Percentiles rank a stretch among this genome's conserved stretches.
Conservation (phyloP, 2,888 invertebrate genomes). For the Ligdia adustata region DNA sequence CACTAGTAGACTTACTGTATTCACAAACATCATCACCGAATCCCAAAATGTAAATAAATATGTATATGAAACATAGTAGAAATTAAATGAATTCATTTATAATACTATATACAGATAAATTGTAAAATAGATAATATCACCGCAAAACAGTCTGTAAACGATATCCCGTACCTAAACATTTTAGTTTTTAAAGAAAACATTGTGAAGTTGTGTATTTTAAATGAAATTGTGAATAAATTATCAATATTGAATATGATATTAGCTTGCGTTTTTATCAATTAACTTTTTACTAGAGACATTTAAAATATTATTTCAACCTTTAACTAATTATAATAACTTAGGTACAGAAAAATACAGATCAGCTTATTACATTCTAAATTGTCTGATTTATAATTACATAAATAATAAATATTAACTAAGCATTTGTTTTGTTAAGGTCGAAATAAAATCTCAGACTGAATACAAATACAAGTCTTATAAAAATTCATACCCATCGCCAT, state of each 20-base stretch:
- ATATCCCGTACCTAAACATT: conserved; percentile 81
- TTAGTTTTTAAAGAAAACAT: conserved; percentile 81
- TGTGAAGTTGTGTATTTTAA: conserved; percentile 84
- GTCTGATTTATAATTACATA: too few relatives aligned
- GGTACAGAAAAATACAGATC: too few relatives aligned
- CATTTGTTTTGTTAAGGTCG: background rate
- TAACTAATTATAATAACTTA: too few relatives aligned
- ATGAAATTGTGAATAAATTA: conserved; percentile 84
- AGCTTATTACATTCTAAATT: too few relatives aligned
- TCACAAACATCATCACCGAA: conserved; percentile 55
- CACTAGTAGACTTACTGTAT: conserved; percentile 36
- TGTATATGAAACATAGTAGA: conserved; percentile 75
- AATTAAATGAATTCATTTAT: conserved; percentile 45
- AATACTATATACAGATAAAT: conserved; percentile 60
- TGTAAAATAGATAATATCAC: conserved; percentile 72
- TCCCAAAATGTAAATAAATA: conserved; percentile 72
- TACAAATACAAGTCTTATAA: conserved; percentile 20
- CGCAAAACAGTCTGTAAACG: conserved; percentile 70
- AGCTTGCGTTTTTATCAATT: conserved; percentile 51
- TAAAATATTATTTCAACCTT: too few relatives aligned
- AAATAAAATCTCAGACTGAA: conserved; percentile 1
- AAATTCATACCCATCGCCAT: conserved; percentile 27
- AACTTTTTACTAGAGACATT: too few relatives aligned
- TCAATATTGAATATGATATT: conserved; percentile 84
- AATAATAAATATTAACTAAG: too few relatives aligned